Base-by-base conservation (phyloP, 2,888 invertebrate species). In the Chorisops tibialis region DNA sequence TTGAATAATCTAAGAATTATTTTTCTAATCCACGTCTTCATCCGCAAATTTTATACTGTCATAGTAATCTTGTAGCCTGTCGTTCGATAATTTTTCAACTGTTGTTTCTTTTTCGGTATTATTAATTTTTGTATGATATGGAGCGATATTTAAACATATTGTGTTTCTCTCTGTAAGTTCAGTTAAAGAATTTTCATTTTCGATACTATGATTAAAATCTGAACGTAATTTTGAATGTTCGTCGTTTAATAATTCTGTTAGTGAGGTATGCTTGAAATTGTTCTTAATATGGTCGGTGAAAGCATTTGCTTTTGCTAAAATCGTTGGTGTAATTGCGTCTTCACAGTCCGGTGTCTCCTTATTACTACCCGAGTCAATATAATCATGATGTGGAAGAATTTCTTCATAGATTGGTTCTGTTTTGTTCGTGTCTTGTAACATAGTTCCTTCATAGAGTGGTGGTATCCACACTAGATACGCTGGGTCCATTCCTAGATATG, bases 381-480 rank as follows among this genome's bases (percentile, higher is more conserved):
- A 76, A 7, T 79, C 68, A 63, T 78, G 77, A 66, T 74, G 78
- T 45, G 84, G 83, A 51, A 84, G 69, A 9, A 83, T 81, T 71
- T 83, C 82, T 41, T 75, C 73, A 49, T 73, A 74, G 19, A 71
- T 66, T 2, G 73, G 0, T 60, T 39, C 19, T 80, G 81, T 68
- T 81, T 81, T 48, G 79, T 79, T 82, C 3, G 83, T 82, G 48
- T 85, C 83, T 47, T 82, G 82, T 38, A 86, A 76, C n/a, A 84
- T 83, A 61, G 87, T 87, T 1, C 85, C 86, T 41, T 87, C 87
- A 68, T 87, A 87, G 19, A 89, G 78, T 0, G 92, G 92, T 5
- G 93, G 92, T 67, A 92, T 91, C 91, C 91, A 93, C 1, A 92
- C 88, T 48, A 92, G 79, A 74, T 91, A 92, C 0, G 91, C 91